Evolutionary conservation across 2,113 vertebrate genomes (phyloP), one percentile per base, ranked within the genome.

Genomic region (Heterochromis multidens): DNA sequence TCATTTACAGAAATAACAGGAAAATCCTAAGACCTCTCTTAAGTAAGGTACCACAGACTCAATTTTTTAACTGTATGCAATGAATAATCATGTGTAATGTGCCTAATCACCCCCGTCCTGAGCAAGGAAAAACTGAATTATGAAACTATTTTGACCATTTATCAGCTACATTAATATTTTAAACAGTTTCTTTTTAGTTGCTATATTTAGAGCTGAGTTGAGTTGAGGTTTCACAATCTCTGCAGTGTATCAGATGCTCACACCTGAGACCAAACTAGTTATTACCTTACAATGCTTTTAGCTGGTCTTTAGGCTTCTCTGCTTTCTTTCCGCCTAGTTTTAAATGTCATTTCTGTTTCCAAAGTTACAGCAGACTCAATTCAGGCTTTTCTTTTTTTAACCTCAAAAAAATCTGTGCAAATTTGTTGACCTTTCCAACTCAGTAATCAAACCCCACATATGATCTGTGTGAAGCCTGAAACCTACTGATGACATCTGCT

Each of bases 371-470:
- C 25, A 52, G 43, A 46, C 13, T 52, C 25, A 31, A 3, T 13
- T 72, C 67, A 72, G 10, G 25, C 5, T 13, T 21, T 46, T 11
- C 25, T 52, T 31, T 31, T 43, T 21, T 52, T 52, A 49, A 67
- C 63, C 0, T 0, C 4, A 6, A 43, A 67, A 1, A 12, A 49
- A 29, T 49, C 25, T 7, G 19, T 43, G 31, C 67, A 74, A 1
- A 31, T 74, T 52, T 52, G 43, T 27, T 72, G 67, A 52, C 25
- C 43, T 52, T 72, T 13, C 56, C 67, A 52, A 13, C 3, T 25
- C 14, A 70, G 40, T 49, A 29, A 70, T 70, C 65, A 19, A 70
- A 70, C 43, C 43, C 43, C 43, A 46, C 5, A 46, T 46, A 46
- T 16, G 43, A 46, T 12, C 43, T 16, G 23, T 0, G 23, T 4